Conservation (phyloP, 2,797 vertebrate genomes). For the Champsocephalus gunnari region DNA sequence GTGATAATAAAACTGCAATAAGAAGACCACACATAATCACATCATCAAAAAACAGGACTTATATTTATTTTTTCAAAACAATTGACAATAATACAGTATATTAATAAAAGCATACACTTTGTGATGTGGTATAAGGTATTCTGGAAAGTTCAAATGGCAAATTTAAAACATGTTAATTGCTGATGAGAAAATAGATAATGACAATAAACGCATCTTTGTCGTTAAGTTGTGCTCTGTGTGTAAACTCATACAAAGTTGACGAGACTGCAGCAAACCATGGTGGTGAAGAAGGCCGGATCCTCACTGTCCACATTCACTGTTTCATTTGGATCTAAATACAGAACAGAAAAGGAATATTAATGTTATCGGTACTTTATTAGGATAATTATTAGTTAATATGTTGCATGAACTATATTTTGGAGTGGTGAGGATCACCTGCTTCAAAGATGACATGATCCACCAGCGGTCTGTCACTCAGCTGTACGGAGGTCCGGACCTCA, state of each 20-base stretch:
- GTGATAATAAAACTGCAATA: slow-evolving; percentile 24
- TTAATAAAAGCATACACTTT: slow-evolving; percentile 9
- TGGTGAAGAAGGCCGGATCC: slow-evolving; percentile 86
- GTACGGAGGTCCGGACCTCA: slow-evolving; percentile 89
- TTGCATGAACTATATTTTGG: not conserved
- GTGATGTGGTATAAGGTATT: not conserved
- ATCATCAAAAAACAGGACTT: slow-evolving; percentile 11
- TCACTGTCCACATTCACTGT: slow-evolving; percentile 82
- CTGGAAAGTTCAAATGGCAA: not conserved
- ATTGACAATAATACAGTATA: slow-evolving; percentile 11
- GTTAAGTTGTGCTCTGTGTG: slow-evolving; percentile 15
- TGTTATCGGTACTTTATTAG: not conserved
- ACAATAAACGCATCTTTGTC: slow-evolving; percentile 29
- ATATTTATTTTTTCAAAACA: slow-evolving; percentile 8
- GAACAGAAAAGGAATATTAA: not conserved
- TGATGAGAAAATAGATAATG: slow-evolving; percentile 15
- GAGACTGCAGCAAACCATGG: slow-evolving; percentile 86
- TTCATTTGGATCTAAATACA: slow-evolving; percentile 83
- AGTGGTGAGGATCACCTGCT: slow-evolving; percentile 65
- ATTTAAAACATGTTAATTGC: slow-evolving; percentile 1
- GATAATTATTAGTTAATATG: not conserved
- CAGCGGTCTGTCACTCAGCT: slow-evolving; percentile 86
- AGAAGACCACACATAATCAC: not conserved
- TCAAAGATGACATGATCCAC: slow-evolving; percentile 86
- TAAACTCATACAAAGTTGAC: slow-evolving; percentile 86